Base-by-base conservation (phyloP, 2,888 invertebrate genomes). In the Bibio marci region DNA sequence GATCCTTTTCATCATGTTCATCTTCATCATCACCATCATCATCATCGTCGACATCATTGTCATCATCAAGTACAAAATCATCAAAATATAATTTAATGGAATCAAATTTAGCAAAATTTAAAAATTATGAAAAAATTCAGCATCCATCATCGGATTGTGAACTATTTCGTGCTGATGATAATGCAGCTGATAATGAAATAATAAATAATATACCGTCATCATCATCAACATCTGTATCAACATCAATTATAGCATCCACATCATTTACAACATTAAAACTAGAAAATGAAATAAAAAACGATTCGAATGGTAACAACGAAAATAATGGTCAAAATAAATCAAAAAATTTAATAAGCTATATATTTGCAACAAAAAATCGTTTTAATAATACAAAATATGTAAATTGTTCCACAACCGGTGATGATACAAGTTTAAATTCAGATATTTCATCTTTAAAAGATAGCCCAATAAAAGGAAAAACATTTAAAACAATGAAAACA, bases 281-380 rank as follows among this genome's bases (percentile, higher is more conserved):
- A 31, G 15, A 13, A 11, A 5, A 14, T 13, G 25, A 13, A 13
- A 30, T 37, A 26, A 33, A 18, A n/a, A 7, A 27, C 4, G 38
- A 38, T n/a, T 15, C 30, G 30, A 30, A 85, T 22, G 8, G 22
- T 22, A 6, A 4, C 4, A 22, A 22, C 22, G 5, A 4, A 22
- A 22, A 22, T 22, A 22, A 22, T 8, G n/a, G n/a, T n/a, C n/a
- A n/a, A n/a, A 22, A 22, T 22, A 22, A 22, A 22, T 22, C 80
- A 1, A 76, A 78, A 52, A 71, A 69, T n/a, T 61, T 77, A 3
- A 76, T 78, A 3, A 75, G 76, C 1, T 77, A 71, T 49, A 58
- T 79, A 37, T 52, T 78, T 41, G 67, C 66, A 3, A 74, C 77
- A 2, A 48, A 48, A 35, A 48, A 45, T 37, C 46, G 45, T 26